phyloP scores from a whole-genome alignment of 2,113 vertebrate genomes.

The Pimephales promelas region DNA sequence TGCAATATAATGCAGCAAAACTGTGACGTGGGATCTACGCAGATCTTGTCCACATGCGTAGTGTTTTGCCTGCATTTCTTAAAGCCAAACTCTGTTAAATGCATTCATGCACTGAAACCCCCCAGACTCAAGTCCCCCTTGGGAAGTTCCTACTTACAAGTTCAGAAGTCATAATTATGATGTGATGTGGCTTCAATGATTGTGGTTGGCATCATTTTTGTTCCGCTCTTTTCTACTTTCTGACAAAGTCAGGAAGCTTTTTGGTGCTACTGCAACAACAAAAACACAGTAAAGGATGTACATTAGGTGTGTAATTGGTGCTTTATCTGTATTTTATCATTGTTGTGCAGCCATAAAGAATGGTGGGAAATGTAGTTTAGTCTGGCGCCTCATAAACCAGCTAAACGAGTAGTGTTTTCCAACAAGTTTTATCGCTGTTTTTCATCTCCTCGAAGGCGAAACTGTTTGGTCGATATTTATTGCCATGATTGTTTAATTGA shows the following conservation, averaged over 20 bases:
- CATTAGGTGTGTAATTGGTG: conserved; percentile 14
- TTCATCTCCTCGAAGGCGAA: not conserved
- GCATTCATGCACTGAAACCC: no score
- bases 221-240: not conserved
- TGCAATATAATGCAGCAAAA: not conserved
- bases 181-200: conserved; percentile 11
- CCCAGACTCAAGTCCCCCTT: no score
- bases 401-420: conserved; percentile 9
- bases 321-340: conserved; percentile 23
- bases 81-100: conserved; percentile 14
- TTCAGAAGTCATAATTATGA: conserved; percentile 26
- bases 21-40: no score
- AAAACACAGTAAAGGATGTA: not conserved
- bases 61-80: not conserved
- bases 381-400: conserved; percentile 5
- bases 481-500: not conserved
- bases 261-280: conserved; percentile 10
- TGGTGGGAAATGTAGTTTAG: conserved; percentile 14
- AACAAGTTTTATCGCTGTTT: not conserved
- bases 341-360: not conserved
- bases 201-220: not conserved
- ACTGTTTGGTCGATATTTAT: not conserved
- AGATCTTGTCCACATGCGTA: not conserved
- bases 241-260: conserved; percentile 1
- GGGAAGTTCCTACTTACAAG: not conserved